Evolutionary conservation across 64 coral and sea anemone genomes (phyloP).

Genomic region (Dendrophyllia cribrosa): DNA sequence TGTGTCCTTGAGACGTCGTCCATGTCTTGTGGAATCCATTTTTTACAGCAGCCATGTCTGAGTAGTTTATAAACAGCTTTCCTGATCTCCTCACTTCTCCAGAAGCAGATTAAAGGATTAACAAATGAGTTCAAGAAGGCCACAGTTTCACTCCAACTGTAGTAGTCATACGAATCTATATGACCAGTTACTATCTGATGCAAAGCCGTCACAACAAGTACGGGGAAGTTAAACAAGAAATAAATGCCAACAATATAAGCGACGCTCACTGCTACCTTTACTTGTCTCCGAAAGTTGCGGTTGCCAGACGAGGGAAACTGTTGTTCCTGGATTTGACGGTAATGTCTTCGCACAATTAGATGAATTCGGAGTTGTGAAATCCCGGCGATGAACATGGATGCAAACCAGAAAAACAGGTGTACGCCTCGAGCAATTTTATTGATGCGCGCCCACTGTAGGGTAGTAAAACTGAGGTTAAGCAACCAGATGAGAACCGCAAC

Average conservation of each 20-base stretch:
- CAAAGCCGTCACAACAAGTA: conserved; percentile 66
- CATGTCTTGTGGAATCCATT: neutral
- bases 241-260: conserved; percentile 84
- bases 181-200: conserved; percentile 65
- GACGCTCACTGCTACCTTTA: conserved; percentile 63
- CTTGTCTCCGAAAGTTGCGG: conserved; percentile 55
- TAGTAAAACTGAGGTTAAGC: conserved; percentile 46
- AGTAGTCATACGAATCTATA: conserved; percentile 67
- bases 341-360: conserved; percentile 62
- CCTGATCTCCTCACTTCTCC: conserved; percentile 65
- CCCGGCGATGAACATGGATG: conserved; percentile 45
- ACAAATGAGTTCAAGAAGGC: conserved; percentile 84
- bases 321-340: conserved; percentile 55
- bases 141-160: conserved; percentile 86
- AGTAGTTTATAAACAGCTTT: conserved; percentile 43
- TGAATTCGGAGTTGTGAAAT: conserved; percentile 57
- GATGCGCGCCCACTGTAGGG: conserved; percentile 78
- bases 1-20: neutral
- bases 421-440: conserved; percentile 61
- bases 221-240: conserved; percentile 74
- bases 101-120: conserved; percentile 77
- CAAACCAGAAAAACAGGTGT: conserved; percentile 60
- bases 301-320: conserved; percentile 15
- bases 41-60: conserved; percentile 25
- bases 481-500: conserved; percentile 69